These are phyloP conservation scores for Lepidurus arcticus DNA, from an alignment of 1,140 invertebrate species.

Conservation along the genomic window DNA sequence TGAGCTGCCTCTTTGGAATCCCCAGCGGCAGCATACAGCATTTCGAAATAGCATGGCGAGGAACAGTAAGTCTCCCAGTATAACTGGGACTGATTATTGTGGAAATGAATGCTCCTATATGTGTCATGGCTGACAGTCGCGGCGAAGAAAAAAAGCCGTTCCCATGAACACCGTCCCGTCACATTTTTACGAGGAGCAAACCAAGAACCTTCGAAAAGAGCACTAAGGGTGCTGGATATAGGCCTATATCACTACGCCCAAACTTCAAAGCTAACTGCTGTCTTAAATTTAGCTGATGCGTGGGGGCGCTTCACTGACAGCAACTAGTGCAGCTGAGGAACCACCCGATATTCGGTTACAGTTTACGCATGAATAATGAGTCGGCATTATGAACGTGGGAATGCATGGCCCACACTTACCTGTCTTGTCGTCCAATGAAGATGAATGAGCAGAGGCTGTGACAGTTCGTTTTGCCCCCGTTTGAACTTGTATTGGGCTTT, in stretches of 20 bases:
- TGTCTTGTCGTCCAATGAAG: conserved; percentile 13
- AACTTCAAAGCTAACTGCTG: not conserved
- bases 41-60: not conserved
- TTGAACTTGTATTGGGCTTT: not conserved
- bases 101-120: conserved; percentile 15
- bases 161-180: conserved; percentile 13
- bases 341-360: not conserved
- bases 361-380: conserved; percentile 4
- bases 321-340: conserved; percentile 1
- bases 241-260: not conserved
- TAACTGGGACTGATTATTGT: conserved; percentile 16
- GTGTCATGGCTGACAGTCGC: conserved; percentile 11
- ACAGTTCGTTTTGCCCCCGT: not conserved
- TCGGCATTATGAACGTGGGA: not conserved
- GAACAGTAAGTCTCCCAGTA: not conserved
- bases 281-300: not conserved
- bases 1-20: not conserved
- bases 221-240: not conserved
- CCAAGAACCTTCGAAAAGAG: not conserved
- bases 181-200: not conserved
- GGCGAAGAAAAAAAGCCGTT: not conserved
- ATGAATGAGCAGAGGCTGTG: not conserved
- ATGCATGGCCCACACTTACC: not conserved
- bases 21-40: not conserved
- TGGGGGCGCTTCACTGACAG: not conserved